These are phyloP conservation scores for Hesperophylax magnus DNA, from an alignment of 1,140 invertebrate species.

Conservation along the genomic window DNA sequence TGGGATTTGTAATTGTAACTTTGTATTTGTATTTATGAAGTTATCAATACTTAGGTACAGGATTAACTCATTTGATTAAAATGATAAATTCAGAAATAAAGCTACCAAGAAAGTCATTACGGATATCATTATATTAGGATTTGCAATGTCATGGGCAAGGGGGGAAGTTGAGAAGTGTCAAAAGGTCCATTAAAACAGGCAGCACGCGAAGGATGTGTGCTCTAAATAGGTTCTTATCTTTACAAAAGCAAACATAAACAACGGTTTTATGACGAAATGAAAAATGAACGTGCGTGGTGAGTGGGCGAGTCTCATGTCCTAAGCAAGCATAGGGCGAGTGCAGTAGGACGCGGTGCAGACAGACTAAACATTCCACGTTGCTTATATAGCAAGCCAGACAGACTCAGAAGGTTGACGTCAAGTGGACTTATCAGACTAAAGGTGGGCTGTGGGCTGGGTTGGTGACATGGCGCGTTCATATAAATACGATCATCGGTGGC, in stretches of 20 bases:
- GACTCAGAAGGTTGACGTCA: background rate
- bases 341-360: conserved; percentile 2
- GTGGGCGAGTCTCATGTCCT: conserved; percentile 12
- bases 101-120: background rate
- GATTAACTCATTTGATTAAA: no score
- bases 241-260: conserved; percentile 19
- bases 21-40: no score
- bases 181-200: no score
- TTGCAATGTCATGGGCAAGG: no score
- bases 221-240: conserved; percentile 27
- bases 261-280: conserved; percentile 12
- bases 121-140: background rate
- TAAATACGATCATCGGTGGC: background rate
- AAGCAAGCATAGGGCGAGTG: background rate
- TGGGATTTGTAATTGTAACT: no score
- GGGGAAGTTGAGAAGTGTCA: no score
- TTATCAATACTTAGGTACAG: no score
- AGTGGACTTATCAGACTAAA: background rate
- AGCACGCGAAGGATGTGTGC: conserved; percentile 27
- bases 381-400: background rate
- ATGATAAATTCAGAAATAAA: background rate
- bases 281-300: conserved; percentile 8
- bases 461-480: background rate
- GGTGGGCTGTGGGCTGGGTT: background rate
- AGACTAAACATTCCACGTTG: background rate